phyloP scores from a whole-genome alignment of 2,113 vertebrate species.

The Chloropsis cyanopogon region DNA sequence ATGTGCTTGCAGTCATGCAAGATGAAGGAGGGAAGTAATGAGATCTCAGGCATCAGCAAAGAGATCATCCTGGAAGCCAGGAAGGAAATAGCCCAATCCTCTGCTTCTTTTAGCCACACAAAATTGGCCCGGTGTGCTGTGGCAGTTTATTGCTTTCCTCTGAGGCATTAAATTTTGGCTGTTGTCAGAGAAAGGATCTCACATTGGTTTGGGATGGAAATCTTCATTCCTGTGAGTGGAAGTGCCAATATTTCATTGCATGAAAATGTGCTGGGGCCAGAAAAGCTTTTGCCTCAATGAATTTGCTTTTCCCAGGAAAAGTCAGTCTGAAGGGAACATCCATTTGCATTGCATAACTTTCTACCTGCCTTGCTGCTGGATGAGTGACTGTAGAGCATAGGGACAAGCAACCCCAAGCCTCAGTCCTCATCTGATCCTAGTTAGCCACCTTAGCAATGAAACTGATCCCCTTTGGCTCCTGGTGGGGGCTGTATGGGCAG shows the following conservation, averaged over 20 bases:
- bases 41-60: background rate
- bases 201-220: slow-evolving; percentile 3
- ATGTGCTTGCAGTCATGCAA: background rate
- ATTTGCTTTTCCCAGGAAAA: slow-evolving; percentile 26
- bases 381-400: background rate
- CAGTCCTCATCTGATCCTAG: background rate
- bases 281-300: slow-evolving; percentile 4
- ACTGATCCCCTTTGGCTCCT: background rate
- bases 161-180: slow-evolving; percentile 43
- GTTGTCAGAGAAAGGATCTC: slow-evolving; percentile 42
- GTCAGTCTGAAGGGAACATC: background rate
- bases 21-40: background rate
- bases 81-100: slow-evolving; percentile 40
- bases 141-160: slow-evolving; percentile 45
- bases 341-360: background rate
- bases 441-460: slow-evolving; percentile 18
- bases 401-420: background rate
- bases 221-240: background rate
- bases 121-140: slow-evolving; percentile 17
- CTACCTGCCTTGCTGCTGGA: background rate
- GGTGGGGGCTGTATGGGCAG: background rate
- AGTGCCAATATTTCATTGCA: slow-evolving; percentile 7
- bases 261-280: background rate
- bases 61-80: slow-evolving; percentile 29
- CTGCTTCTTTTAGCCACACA: background rate